Evolutionary conservation across 2,888 invertebrate genomes (phyloP).

Genomic region (Spatulosminthurus flaviceps): DNA sequence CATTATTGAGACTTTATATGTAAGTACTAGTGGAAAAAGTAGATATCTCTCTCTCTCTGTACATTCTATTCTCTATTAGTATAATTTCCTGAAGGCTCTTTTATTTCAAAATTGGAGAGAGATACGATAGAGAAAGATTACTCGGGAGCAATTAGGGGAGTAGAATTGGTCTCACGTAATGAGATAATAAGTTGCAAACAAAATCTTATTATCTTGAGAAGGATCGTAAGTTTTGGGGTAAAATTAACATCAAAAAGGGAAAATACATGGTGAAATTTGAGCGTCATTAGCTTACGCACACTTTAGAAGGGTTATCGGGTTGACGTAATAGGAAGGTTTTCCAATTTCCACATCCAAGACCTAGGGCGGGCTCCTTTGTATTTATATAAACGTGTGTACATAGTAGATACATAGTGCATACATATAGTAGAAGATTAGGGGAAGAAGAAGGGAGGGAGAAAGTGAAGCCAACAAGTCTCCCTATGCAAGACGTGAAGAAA

Average conservation of each 20-base stretch:
- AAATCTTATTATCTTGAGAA: neutral
- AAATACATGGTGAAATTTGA: constrained; percentile 17
- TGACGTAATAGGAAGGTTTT: too few relatives aligned
- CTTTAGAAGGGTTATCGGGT: too few relatives aligned
- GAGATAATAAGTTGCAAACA: constrained; percentile 5
- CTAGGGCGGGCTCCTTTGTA: neutral
- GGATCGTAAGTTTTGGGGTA: neutral
- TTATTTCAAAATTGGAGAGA: neutral
- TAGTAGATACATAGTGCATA: too few relatives aligned
- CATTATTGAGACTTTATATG: too few relatives aligned
- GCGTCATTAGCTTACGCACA: constrained; percentile 5
- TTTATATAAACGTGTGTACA: too few relatives aligned
- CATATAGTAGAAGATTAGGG: too few relatives aligned
- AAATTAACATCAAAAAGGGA: neutral
- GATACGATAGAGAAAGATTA: neutral
- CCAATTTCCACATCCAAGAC: neutral
- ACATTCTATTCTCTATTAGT: neutral
- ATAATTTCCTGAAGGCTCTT: too few relatives aligned
- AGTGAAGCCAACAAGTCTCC: too few relatives aligned
- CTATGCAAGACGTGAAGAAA: too few relatives aligned
- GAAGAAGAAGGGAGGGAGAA: too few relatives aligned
- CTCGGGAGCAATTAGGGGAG: neutral
- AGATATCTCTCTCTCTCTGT: neutral
- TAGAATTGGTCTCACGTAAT: neutral
- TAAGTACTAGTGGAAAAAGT: neutral